phyloP scores from a whole-genome alignment of 2,797 vertebrate species.

The Valencia hispanica region DNA sequence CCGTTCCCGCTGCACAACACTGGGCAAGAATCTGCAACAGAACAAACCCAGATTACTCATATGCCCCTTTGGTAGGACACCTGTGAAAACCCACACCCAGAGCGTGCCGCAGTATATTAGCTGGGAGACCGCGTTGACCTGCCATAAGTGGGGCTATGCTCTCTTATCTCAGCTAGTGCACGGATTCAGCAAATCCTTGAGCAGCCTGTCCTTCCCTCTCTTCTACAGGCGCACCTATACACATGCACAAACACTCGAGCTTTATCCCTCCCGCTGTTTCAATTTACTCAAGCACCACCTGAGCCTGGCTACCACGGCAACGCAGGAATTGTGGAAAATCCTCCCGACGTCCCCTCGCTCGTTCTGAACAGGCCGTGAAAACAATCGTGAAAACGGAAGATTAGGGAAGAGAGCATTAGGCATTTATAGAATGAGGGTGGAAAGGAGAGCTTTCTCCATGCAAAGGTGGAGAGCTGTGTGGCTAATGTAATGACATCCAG shows the following conservation, averaged over 20 bases:
- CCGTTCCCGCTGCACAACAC: conserved; percentile 95
- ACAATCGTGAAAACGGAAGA: conserved; percentile 80
- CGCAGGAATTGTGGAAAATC: conserved; percentile 77
- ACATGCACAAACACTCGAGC: conserved; percentile 51
- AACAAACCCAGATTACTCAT: conserved; percentile 59
- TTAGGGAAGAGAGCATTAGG: conserved; percentile 72
- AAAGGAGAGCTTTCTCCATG: conserved; percentile 54
- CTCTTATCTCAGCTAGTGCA: conserved; percentile 74
- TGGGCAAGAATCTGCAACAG: conserved; percentile 90
- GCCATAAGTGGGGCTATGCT: conserved; percentile 68
- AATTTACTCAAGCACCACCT: conserved; percentile 84
- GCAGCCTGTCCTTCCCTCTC: conserved; percentile 44
- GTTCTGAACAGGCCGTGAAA: conserved; percentile 76
- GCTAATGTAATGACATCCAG: conserved; percentile 69
- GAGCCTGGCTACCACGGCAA: conserved; percentile 78
- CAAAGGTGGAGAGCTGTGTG: conserved; percentile 64
- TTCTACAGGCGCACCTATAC: conserved; percentile 5
- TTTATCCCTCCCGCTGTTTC: conserved; percentile 80
- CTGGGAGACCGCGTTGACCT: conserved; percentile 68
- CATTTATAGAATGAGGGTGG: conserved; percentile 58
- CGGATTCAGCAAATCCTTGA: conserved; percentile 78
- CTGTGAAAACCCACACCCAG: conserved; percentile 30
- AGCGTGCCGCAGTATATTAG: conserved; percentile 72
- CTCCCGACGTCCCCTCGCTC: conserved; percentile 68
- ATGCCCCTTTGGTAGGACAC: conserved; percentile 10